Base-by-base conservation (phyloP, 2,797 vertebrate genomes). In the Danio jaintianensis region DNA sequence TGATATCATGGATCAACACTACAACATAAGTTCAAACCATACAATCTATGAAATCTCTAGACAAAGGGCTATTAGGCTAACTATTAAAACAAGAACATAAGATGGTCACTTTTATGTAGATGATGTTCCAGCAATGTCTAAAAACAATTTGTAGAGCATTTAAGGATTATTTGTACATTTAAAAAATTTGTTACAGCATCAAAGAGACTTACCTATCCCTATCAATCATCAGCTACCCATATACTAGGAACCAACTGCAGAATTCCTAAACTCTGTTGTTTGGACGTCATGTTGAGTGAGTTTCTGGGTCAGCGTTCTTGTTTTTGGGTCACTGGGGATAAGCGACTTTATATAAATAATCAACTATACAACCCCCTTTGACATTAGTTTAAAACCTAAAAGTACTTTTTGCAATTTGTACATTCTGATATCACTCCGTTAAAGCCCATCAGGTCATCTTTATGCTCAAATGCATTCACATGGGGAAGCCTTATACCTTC, bases 301-400 rank as follows among this genome's bases (percentile, higher is more conserved):
- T 63, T 79, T 79, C 18, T 79, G 18, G 67, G 47, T 64, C 68
- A 64, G 18, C n/a, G 66, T 69, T 79, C 66, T 45, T 69, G 66
- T 79, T 43, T 78, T 70, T 62, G 55, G 40, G 50, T 77, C 66
- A 78, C 43, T 78, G 13, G 18, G 78, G 68, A 71, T 55, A 53
- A 62, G 29, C 36, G 18, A 69, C 47, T 71, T 71, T 71, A 59
- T 52, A 71, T 71, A 70, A 79, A 79, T 70, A 79, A 79, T 79
- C 58, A 70, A 53, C 66, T 79, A 40, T 61, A 72, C 78, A 79
- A 61, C 20, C 59, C 42, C 20, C 20, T 45, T 72, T 52, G 36
- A 70, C 48, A 53, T 64, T 76, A 10, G 53, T 55, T 76, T 53
- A 75, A 75, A 63, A 40, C 47, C 38, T 62, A 6, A 18, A 61